Base-by-base conservation (phyloP, 2,113 vertebrate species). In the Equus przewalskii region DNA sequence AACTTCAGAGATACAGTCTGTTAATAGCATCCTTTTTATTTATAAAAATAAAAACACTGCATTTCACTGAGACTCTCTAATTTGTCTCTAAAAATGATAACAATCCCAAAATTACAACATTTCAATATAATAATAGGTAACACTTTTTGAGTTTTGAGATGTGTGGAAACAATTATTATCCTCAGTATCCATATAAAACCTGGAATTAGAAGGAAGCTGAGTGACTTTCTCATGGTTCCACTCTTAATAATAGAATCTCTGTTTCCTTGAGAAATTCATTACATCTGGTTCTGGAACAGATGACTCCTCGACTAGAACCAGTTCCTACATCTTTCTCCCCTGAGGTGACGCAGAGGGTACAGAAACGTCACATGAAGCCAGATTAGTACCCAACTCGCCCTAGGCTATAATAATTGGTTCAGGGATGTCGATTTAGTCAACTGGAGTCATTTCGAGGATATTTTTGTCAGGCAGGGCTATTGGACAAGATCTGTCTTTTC, bases 81-180 rank as follows among this genome's bases (percentile, higher is more conserved):
- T 62, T 44, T 76, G 16, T 65, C 54, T 81, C 49, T 92, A 60
- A 89, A 79, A 88, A 75, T 36, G 82, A 90, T 18, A 51, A 60
- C 18, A 36, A 51, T 56, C 5, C 69, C 76, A 91, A 91, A 92
- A 46, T 95, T 86, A 91, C 6, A 72, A 67, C 6, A 83, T 65
- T 79, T 96, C 22, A 76, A n/a, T 19, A 19, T 73, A 87, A 83
- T 21, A 92, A 85, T 16, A 84, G 44, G 8, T 76, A 91, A 93
- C 6, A 49, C 26, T 26, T 93, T 89, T 78, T 81, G 9, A 75
- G 51, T 75, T 96, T 64, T 89, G 82, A 70, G 7, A 91, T 80
- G 7, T 9, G 24, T 36, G 88, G 19, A 96, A 13, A 70, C 7
- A 67, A 69, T 60, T 87, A 92, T 41, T 72, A 64, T 54, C 19